phyloP scores from a whole-genome alignment of 2,113 vertebrate species.

The Pollimyrus isidori region DNA sequence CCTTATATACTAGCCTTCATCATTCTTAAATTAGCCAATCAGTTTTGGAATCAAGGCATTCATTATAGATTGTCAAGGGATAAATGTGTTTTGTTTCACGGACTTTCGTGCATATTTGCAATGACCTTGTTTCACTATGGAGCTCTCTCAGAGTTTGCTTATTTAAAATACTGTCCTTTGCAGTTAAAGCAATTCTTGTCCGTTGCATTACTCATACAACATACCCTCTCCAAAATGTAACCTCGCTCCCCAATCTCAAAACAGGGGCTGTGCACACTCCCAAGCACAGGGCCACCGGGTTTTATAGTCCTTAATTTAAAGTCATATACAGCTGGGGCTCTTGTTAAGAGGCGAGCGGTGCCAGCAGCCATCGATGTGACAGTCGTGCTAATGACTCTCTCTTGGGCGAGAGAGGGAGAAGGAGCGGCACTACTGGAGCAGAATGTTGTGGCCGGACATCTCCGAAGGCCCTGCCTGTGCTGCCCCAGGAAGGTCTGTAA shows the following conservation, averaged over 20 bases:
- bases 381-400: slow-evolving; percentile 1
- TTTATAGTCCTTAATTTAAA: background rate
- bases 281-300: background rate
- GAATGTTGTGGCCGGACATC: background rate
- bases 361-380: background rate
- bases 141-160: background rate
- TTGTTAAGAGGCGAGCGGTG: background rate
- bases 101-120: background rate
- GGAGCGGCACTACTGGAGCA: background rate
- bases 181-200: background rate
- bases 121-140: background rate
- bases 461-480: background rate
- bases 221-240: background rate
- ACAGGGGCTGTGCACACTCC: background rate
- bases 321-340: background rate
- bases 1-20: background rate
- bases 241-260: background rate
- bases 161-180: background rate
- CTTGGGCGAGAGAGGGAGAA: background rate
- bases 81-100: background rate
- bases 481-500: background rate
- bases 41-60: background rate
- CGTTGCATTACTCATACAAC: background rate
- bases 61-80: background rate
- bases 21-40: background rate